Conservation (phyloP, 2,888 invertebrate genomes). For the Sinohyriopsis cumingii region DNA sequence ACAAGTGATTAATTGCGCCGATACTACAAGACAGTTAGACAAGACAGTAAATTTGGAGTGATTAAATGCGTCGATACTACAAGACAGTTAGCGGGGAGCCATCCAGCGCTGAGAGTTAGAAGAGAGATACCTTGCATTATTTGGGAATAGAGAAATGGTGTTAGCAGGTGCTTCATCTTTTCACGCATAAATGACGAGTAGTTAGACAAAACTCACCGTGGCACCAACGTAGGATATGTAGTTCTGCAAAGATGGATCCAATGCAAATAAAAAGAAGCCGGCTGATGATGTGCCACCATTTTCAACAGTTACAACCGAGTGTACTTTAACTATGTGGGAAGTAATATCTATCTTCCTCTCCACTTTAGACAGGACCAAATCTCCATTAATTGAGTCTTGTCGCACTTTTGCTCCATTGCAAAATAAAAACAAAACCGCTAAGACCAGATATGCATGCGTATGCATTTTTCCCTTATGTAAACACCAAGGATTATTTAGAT, state of each 20-base stretch:
- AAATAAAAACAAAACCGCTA: slow-evolving; percentile 11
- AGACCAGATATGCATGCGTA: not conserved
- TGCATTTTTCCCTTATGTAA: slow-evolving; percentile 4
- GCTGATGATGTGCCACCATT: slow-evolving; percentile 84
- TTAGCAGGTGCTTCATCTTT: slow-evolving; percentile 4
- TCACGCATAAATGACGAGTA: too few relatives aligned
- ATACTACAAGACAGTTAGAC: too few relatives aligned
- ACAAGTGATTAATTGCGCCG: too few relatives aligned
- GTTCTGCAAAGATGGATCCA: slow-evolving; percentile 80
- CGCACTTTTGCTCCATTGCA: slow-evolving; percentile 43
- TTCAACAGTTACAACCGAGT: slow-evolving; percentile 85
- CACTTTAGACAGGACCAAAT: slow-evolving; percentile 78
- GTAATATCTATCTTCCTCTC: slow-evolving; percentile 90
- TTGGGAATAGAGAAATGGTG: not conserved
- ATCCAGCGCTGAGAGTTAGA: too few relatives aligned
- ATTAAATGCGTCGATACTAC: too few relatives aligned
- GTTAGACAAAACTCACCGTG: slow-evolving; percentile 72
- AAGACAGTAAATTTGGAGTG: too few relatives aligned
- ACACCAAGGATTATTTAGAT: slow-evolving; percentile 16
- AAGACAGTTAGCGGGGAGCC: too few relatives aligned
- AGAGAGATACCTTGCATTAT: too few relatives aligned
- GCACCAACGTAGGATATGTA: slow-evolving; percentile 85
- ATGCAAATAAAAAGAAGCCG: slow-evolving; percentile 80
- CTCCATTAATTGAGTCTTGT: slow-evolving; percentile 56
- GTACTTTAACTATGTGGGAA: slow-evolving; percentile 90